Percentiles rank a stretch among this genome's conserved stretches.
phyloP scores from a whole-genome alignment of 1,140 invertebrate species.

The Hetaerina americana region DNA sequence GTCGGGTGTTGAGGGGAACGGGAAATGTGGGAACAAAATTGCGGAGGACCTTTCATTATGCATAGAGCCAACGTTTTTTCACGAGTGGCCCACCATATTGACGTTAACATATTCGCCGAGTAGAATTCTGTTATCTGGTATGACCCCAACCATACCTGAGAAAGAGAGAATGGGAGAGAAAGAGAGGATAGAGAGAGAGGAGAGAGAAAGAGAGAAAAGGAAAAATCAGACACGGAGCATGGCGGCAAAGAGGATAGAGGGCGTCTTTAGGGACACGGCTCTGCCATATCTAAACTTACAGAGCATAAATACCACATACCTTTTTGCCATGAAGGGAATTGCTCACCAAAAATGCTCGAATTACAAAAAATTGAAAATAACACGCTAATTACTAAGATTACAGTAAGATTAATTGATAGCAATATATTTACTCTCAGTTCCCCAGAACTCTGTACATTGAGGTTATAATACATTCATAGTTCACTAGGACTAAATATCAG shows the following conservation, averaged over 20 bases:
- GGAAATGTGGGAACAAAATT: neutral
- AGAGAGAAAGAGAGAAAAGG: neutral
- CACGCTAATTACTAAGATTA: neutral
- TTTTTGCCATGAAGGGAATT: neutral
- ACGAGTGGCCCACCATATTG: constrained; percentile 13
- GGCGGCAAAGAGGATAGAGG: neutral
- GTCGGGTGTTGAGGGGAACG: neutral
- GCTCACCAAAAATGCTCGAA: neutral
- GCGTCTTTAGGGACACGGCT: neutral
- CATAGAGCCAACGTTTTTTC: constrained; percentile 5
- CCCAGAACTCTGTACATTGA: neutral
- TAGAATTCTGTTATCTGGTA: constrained; percentile 29
- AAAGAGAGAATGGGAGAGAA: constrained; percentile 13
- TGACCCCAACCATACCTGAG: constrained; percentile 29
- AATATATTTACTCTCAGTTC: neutral
- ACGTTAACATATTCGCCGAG: constrained; percentile 29
- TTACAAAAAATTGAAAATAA: neutral
- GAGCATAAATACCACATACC: neutral
- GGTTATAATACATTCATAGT: too few relatives aligned
- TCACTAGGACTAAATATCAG: too few relatives aligned
- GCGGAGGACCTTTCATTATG: neutral
- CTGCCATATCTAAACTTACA: neutral
- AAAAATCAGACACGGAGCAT: neutral
- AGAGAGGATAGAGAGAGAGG: neutral
- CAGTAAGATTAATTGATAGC: neutral